Conservation (phyloP, 1,140 invertebrate species). For the Melitaea cinxia region DNA sequence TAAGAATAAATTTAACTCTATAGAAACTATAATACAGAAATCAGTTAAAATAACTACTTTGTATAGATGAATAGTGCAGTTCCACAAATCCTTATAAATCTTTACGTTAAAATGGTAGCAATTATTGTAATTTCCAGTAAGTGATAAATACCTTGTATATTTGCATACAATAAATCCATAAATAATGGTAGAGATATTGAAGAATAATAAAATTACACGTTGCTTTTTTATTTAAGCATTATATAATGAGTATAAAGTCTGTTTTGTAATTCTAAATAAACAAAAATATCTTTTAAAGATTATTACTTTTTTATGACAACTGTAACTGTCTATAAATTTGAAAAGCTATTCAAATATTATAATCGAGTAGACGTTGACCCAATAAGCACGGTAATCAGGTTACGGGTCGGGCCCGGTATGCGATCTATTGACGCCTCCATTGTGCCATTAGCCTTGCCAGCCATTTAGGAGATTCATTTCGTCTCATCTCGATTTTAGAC, state of each 20-base stretch:
- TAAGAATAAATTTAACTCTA: too few species aligned
- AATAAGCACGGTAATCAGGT: constrained; percentile 60
- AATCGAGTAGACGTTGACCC: constrained; percentile 45
- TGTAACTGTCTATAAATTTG: constrained; percentile 2
- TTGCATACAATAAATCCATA: constrained; percentile 3
- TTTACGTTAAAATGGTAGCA: too few species aligned
- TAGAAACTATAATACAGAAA: too few species aligned
- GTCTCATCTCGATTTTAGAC: constrained; percentile 43
- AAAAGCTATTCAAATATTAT: constrained; percentile 25
- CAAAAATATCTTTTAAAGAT: too few species aligned
- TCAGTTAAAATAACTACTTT: too few species aligned
- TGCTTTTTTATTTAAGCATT: background rate
- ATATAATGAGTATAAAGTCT: too few species aligned
- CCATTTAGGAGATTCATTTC: constrained; percentile 62
- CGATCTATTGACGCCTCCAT: constrained; percentile 66
- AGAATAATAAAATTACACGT: background rate
- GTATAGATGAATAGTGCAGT: too few species aligned
- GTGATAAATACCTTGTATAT: background rate
- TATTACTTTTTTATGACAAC: too few species aligned
- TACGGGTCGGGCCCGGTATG: constrained; percentile 67
- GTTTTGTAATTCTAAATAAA: too few species aligned
- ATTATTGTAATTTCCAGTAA: background rate
- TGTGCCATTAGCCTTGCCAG: constrained; percentile 70
- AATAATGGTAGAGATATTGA: background rate
- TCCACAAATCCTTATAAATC: too few species aligned